phyloP scores from a whole-genome alignment of 2,113 vertebrate species.

The Ramphastos sulfuratus region DNA sequence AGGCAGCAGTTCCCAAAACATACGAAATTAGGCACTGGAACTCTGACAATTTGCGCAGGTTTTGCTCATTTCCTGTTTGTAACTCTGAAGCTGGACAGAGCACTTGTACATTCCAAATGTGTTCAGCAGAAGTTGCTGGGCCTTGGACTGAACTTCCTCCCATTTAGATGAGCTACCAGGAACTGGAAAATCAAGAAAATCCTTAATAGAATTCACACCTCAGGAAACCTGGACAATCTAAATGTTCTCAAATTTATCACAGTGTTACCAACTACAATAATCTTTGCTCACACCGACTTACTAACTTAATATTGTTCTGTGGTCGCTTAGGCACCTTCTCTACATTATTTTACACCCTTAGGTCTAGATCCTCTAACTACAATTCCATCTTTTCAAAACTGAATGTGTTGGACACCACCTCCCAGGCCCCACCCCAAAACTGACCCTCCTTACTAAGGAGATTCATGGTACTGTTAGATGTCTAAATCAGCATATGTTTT shows the following conservation, averaged over 20 bases:
- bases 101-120: constrained; percentile 90
- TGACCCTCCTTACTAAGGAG: neutral
- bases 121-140: constrained; percentile 85
- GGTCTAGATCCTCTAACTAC: neutral
- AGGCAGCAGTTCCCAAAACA: constrained; percentile 68
- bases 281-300: neutral
- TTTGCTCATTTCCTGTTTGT: constrained; percentile 78
- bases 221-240: neutral
- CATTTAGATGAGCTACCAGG: constrained; percentile 87
- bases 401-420: neutral
- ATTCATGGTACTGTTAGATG: neutral
- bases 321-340: neutral
- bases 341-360: neutral
- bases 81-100: constrained; percentile 92
- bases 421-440: neutral
- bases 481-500: neutral
- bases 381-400: neutral
- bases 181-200: constrained; percentile 75
- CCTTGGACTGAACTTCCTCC: constrained; percentile 93
- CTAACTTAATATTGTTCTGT: neutral
- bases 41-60: constrained; percentile 83
- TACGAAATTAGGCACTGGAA: constrained; percentile 77
- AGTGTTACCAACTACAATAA: neutral
- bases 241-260: neutral
- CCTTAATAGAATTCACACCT: neutral